A percentile compares a stretch with the other conserved stretches of the same genome.
Conservation (phyloP, 2,797 vertebrate species). For the Eupleurogrammus muticus region DNA sequence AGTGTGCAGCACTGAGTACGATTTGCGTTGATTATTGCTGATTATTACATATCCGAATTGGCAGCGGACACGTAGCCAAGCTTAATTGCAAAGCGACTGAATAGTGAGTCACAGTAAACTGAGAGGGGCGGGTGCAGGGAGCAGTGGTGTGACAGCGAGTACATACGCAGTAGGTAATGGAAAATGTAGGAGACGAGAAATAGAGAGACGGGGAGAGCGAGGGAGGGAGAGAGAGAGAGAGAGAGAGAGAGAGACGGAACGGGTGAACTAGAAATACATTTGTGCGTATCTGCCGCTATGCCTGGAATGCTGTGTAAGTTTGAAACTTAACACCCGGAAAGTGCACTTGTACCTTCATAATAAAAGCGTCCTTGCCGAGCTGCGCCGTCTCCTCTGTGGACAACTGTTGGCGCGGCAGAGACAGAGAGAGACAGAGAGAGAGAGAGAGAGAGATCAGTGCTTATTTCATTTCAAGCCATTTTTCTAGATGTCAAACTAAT, state of each 20-base stretch:
- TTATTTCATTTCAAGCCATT: conserved; percentile 5
- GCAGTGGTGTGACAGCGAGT: conserved; percentile 7
- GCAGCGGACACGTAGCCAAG: conserved; percentile 4
- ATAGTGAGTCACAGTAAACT: conserved; percentile 33
- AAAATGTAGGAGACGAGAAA: conserved; percentile 32
- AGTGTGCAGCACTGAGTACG: not conserved
- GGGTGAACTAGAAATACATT: conserved; percentile 49
- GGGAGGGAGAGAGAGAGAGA: conserved; percentile 30
- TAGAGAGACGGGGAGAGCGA: conserved; percentile 22
- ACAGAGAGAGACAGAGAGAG: conserved; percentile 29
- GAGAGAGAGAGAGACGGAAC: conserved; percentile 13
- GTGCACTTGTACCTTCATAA: conserved; percentile 89
- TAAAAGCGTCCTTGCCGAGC: conserved; percentile 90
- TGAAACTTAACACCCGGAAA: conserved; percentile 38
- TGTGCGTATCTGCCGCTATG: conserved; percentile 38
- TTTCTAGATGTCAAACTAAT: conserved; percentile 30
- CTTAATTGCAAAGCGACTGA: conserved; percentile 26
- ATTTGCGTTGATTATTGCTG: not conserved
- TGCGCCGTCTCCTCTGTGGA: conserved; percentile 76
- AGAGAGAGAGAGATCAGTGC: conserved; percentile 20
- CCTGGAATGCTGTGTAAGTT: conserved; percentile 15
- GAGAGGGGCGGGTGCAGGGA: conserved; percentile 19
- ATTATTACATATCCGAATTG: not conserved
- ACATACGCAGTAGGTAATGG: conserved; percentile 39
- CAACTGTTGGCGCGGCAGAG: conserved; percentile 66